A percentile compares a stretch with the other conserved stretches of the same genome.
Evolutionary conservation across 2,797 vertebrate species (phyloP).

Genomic region (Gobionotothen gibberifrons): DNA sequence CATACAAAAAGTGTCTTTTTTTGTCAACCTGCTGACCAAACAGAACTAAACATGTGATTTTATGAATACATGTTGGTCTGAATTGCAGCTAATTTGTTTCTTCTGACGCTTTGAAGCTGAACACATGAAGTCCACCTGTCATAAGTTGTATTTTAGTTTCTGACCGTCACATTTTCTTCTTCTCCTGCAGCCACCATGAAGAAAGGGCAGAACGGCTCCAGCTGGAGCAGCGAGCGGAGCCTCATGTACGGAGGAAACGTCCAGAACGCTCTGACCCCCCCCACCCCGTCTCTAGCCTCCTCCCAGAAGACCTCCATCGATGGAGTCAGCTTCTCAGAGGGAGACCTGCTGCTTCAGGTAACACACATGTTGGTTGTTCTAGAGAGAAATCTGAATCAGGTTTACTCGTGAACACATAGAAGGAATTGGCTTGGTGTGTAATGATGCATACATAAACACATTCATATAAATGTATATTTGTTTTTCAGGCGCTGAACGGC

Average conservation of each 20-base stretch:
- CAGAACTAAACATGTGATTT: neutral
- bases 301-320: constrained; percentile 66
- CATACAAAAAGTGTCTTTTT: too few relatives aligned
- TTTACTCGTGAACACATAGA: too few relatives aligned
- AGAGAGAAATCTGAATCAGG: too few relatives aligned
- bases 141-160: neutral
- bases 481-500: constrained; percentile 83
- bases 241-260: constrained; percentile 55
- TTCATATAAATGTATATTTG: neutral
- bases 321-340: constrained; percentile 81
- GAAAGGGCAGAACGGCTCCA: constrained; percentile 61
- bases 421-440: too few relatives aligned
- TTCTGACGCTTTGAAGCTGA: neutral
- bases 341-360: constrained; percentile 83
- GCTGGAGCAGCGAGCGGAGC: constrained; percentile 53
- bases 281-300: neutral
- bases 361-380: neutral
- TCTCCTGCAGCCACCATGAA: constrained; percentile 75
- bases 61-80: neutral
- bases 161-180: neutral
- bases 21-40: too few relatives aligned
- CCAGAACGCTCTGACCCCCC: constrained; percentile 24
- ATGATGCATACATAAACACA: too few relatives aligned
- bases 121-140: neutral
- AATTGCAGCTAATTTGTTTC: neutral